A percentile compares a stretch with the other conserved stretches of the same genome.
phyloP scores from a whole-genome alignment of 2,113 vertebrate species.

The Gyps fulvus region DNA sequence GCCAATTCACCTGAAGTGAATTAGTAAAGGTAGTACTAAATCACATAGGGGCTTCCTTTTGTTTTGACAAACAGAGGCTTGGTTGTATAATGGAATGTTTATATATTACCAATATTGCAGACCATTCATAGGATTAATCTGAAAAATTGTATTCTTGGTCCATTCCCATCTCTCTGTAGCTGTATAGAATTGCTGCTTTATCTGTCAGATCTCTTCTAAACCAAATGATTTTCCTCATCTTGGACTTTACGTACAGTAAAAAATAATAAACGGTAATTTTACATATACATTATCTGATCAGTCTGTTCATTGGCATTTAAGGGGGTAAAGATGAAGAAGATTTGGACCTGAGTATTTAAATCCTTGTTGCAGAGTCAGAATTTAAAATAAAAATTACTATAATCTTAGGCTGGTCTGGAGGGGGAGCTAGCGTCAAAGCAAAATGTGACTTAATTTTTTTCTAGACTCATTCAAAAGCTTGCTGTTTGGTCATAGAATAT shows the following conservation, averaged over 20 bases:
- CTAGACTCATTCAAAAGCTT: slow-evolving; percentile 45
- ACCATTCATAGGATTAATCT: background rate
- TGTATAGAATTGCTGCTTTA: background rate
- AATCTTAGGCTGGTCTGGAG: slow-evolving; percentile 73
- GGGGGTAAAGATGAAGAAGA: background rate
- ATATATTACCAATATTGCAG: background rate
- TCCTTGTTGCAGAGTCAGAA: slow-evolving; percentile 28
- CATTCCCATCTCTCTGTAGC: background rate
- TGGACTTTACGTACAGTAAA: background rate
- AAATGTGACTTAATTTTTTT: slow-evolving; percentile 48
- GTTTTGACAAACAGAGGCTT: background rate
- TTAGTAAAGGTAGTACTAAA: background rate
- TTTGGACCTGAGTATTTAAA: slow-evolving; percentile 38
- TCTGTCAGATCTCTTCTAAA: background rate
- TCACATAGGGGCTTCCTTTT: background rate
- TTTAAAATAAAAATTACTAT: slow-evolving; percentile 42
- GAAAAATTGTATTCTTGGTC: background rate
- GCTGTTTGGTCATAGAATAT: background rate
- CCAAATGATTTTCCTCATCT: background rate
- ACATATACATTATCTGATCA: background rate
- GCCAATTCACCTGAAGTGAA: background rate
- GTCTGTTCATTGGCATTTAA: slow-evolving; percentile 4
- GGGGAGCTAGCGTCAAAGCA: slow-evolving; percentile 81
- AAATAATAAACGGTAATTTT: background rate
- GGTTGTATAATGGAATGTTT: background rate